Conservation (phyloP, 2,888 invertebrate genomes). For the Rotaria macrura region DNA sequence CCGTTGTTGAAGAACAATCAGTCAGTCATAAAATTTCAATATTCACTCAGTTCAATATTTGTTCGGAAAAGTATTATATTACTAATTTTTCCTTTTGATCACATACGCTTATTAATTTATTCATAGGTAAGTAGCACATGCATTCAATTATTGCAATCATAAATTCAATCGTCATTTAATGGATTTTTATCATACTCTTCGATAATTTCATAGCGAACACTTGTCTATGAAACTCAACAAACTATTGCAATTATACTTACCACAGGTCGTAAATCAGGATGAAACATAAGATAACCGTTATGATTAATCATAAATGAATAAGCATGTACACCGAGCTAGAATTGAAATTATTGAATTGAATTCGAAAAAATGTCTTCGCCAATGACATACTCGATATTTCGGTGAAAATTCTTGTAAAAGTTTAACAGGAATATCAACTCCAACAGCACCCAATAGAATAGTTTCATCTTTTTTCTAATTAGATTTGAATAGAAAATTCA, state of each 20-base stretch:
- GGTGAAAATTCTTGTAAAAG: constrained; percentile 27
- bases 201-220: no score
- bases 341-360: background rate
- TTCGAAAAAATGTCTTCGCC: background rate
- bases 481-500: background rate
- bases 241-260: background rate
- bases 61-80: no score
- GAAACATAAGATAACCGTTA: constrained; percentile 33
- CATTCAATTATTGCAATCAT: no score
- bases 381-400: constrained; percentile 16
- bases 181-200: no score
- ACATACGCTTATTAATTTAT: no score
- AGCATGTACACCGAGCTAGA: constrained; percentile 29
- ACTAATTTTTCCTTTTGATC: no score
- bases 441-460: constrained; percentile 30
- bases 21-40: no score
- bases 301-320: constrained; percentile 32
- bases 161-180: no score
- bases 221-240: no score
- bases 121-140: no score
- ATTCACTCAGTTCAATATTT: no score
- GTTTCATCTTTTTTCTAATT: background rate
- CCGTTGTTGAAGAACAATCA: no score
- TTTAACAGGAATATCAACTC: constrained; percentile 32
- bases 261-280: constrained; percentile 26